Evolutionary conservation across 2,113 vertebrate species (phyloP).

Genomic region (Rhinoderma darwinii): DNA sequence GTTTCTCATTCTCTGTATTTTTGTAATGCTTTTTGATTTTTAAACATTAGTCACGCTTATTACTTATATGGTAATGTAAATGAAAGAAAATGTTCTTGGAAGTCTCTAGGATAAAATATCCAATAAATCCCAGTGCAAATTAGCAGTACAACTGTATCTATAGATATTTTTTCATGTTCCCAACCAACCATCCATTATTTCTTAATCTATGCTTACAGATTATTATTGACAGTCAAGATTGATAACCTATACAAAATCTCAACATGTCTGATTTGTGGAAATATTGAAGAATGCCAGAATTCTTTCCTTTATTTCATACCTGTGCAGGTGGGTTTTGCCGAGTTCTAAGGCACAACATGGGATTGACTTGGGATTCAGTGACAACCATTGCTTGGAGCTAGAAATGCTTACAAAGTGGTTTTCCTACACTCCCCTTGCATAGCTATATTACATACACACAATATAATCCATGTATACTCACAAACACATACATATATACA

Average conservation of each 20-base stretch:
- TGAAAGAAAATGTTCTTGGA: neutral
- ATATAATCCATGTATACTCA: too few relatives aligned
- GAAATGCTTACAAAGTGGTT: too few relatives aligned
- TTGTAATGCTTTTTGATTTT: constrained; percentile 10
- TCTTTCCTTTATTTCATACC: too few relatives aligned
- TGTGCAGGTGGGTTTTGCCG: too few relatives aligned
- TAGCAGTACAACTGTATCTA: neutral
- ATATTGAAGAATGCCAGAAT: too few relatives aligned
- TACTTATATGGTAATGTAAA: constrained; percentile 1
- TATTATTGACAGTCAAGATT: neutral
- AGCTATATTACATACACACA: too few relatives aligned
- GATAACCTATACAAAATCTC: neutral
- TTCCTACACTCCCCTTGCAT: too few relatives aligned
- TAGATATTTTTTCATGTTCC: neutral
- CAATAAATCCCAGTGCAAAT: neutral
- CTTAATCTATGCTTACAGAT: neutral
- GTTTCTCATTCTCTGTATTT: neutral
- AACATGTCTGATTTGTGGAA: neutral
- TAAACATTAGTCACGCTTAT: neutral
- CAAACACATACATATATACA: too few relatives aligned
- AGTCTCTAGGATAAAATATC: neutral
- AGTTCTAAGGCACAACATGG: too few relatives aligned
- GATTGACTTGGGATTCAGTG: too few relatives aligned
- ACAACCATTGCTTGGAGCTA: too few relatives aligned
- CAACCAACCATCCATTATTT: neutral